Base-by-base conservation (phyloP, 2,113 vertebrate species). In the Miniopterus natalensis region DNA sequence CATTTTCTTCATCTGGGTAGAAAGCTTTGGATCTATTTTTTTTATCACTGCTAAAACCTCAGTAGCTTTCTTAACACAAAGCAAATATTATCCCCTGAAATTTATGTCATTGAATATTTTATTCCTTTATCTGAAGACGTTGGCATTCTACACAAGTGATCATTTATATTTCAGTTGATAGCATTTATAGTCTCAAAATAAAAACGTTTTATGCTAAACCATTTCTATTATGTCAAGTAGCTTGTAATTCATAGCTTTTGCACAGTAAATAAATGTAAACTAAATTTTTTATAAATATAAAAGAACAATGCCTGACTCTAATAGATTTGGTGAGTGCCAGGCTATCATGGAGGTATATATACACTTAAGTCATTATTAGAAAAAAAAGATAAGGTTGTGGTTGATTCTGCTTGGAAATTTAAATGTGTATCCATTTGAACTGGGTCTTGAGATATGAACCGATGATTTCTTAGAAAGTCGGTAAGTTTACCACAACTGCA, bases 81-180 rank as follows among this genome's bases (percentile, higher is more conserved):
- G 20, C 5, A 92, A 61, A 84, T 61, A 92, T 89, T 81, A 77
- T 88, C 36, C 3, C 73, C 91, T 97, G 94, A 13, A 90, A 80
- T 70, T 92, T 95, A 86, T 95, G 80, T 90, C 47, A 80, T 85
- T 73, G 61, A 97, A 92, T 95, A 97, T 97, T 92, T 89, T 91
- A 96, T 31, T n/a, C 36, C 95, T 78, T 88, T 95, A 61, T 89
- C 57, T 88, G 88, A 97, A 98, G 92, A 40, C 49, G 36, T 96
- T 90, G 57, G n/a, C 94, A 88, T 45, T 42, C 65, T 89, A 95
- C 42, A 57, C 89, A 88, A 94, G 85, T 97, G 93, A 96, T 94
- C 23, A 88, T 96, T 97, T 94, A 94, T 40, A 92, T 97, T 97
- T 97, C 90, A 96, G 83, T 92, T 97, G 97, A 79, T 3, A 70